Evolutionary conservation across 2,888 invertebrate species (phyloP).

Genomic region (Phortica magna): DNA sequence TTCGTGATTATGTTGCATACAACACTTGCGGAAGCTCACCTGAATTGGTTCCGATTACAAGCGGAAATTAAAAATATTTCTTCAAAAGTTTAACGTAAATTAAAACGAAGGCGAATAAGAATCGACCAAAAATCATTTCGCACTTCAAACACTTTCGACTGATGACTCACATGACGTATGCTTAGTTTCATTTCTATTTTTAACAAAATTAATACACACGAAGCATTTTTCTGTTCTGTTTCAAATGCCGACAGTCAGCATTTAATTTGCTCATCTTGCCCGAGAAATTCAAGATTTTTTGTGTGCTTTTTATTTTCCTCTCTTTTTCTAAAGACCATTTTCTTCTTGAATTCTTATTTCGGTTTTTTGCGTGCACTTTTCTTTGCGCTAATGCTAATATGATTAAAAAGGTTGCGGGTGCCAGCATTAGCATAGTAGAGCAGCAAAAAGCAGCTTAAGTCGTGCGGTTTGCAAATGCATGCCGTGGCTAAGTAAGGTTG

Average conservation of each 20-base stretch:
- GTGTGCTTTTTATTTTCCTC: not conserved
- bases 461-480: not conserved
- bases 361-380: not conserved
- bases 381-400: conserved; percentile 13
- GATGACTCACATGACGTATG: conserved; percentile 27
- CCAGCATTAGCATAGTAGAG: conserved; percentile 1
- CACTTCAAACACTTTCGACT: conserved; percentile 37
- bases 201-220: not conserved
- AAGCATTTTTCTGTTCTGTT: not conserved
- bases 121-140: conserved; percentile 29
- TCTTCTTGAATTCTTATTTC: not conserved
- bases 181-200: conserved; percentile 1
- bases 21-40: not conserved
- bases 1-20: conserved; percentile 10
- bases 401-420: conserved; percentile 20
- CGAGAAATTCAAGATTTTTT: not conserved
- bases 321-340: not conserved
- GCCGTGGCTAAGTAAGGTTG: not conserved
- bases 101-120: not conserved
- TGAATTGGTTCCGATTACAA: conserved; percentile 15
- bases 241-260: no score
- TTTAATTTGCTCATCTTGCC: not conserved
- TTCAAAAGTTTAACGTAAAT: not conserved
- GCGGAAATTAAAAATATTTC: conserved; percentile 35
- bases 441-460: not conserved